Percentiles rank a stretch among this genome's conserved stretches.
Evolutionary conservation across 2,797 vertebrate genomes (phyloP).

Genomic region (Cyprinella venusta): DNA sequence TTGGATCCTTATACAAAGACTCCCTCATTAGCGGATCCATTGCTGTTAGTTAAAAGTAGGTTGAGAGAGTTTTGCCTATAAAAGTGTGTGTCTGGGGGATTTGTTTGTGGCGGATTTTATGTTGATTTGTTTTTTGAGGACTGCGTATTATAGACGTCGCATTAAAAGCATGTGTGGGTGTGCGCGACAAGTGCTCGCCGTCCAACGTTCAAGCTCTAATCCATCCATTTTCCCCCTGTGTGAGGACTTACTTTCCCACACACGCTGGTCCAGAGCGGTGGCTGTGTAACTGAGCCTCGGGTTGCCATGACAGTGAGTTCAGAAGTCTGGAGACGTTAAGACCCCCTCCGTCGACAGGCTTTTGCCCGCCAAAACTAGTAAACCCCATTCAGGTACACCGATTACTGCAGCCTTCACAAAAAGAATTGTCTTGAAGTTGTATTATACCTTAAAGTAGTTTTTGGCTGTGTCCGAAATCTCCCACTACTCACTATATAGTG

Average conservation of each 20-base stretch:
- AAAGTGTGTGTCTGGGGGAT: background rate
- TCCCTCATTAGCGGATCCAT: conserved; percentile 32
- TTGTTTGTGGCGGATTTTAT: background rate
- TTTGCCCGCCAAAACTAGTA: conserved; percentile 16
- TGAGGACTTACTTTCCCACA: conserved; percentile 35
- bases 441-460: background rate
- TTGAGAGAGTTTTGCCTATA: conserved; percentile 9
- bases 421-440: background rate
- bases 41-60: conserved; percentile 40
- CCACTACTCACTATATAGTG: too few species aligned
- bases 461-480: too few species aligned
- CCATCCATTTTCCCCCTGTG: background rate
- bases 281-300: conserved; percentile 38
- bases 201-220: conserved; percentile 16
- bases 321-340: conserved; percentile 50
- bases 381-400: conserved; percentile 41
- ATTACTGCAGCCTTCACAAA: background rate
- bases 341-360: conserved; percentile 25
- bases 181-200: background rate
- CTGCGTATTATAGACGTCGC: background rate
- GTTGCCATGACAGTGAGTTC: conserved; percentile 55
- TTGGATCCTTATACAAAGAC: conserved; percentile 35
- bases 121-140: background rate
- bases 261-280: conserved; percentile 28
- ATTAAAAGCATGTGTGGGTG: conserved; percentile 31